phyloP scores from a whole-genome alignment of 1,140 invertebrate genomes.

The Metaphire vulgaris region DNA sequence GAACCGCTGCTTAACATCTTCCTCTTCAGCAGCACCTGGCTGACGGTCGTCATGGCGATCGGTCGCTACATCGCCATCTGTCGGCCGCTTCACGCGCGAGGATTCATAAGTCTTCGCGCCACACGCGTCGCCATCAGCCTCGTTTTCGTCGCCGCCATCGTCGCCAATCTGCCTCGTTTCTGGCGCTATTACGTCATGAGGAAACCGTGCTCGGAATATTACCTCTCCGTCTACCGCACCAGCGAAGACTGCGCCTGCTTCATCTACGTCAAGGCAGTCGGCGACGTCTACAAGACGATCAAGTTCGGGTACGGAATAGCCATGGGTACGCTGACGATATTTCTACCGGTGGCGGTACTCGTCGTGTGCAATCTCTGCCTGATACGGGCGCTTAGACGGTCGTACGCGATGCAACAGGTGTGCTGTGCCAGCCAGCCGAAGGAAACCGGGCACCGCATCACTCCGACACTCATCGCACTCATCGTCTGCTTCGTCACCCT shows the following conservation, averaged over 20 bases:
- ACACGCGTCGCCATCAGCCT: constrained; percentile 41
- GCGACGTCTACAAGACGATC: constrained; percentile 9
- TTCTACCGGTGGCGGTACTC: constrained; percentile 9
- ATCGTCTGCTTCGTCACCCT: constrained; percentile 46
- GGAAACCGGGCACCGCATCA: constrained; percentile 40
- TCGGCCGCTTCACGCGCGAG: constrained; percentile 44
- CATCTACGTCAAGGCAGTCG: neutral
- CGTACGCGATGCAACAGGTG: constrained; percentile 13
- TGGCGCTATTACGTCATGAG: constrained; percentile 40
- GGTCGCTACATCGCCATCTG: constrained; percentile 50
- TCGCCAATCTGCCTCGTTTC: constrained; percentile 46
- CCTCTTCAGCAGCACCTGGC: constrained; percentile 47
- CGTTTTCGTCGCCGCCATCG: constrained; percentile 40
- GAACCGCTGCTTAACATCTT: constrained; percentile 45
- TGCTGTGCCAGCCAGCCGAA: constrained; percentile 11
- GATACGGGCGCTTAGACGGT: constrained; percentile 19
- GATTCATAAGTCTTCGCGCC: constrained; percentile 41
- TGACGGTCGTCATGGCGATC: constrained; percentile 49
- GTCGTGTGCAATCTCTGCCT: constrained; percentile 21
- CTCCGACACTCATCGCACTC: constrained; percentile 48
- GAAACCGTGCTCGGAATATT: constrained; percentile 26
- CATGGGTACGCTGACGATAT: constrained; percentile 39
- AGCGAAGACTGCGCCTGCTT: constrained; percentile 7
- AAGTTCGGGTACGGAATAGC: constrained; percentile 40
- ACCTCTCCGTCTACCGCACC: neutral